These are phyloP conservation scores for Coremacera marginata DNA, from an alignment of 2,888 invertebrate genomes.

Conservation along the genomic window DNA sequence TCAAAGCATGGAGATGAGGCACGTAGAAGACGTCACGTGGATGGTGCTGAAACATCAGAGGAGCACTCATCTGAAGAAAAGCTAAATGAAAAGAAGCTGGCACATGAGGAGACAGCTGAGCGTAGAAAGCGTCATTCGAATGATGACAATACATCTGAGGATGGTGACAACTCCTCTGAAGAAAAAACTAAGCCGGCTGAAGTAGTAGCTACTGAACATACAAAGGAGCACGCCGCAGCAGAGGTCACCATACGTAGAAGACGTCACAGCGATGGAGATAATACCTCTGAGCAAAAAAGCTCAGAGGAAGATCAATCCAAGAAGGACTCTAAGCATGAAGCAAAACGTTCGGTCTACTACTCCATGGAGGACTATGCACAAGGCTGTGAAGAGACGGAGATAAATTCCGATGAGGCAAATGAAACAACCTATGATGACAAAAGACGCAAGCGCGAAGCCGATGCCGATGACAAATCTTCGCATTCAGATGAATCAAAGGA, in stretches of 20 bases:
- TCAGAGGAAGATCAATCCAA: neutral
- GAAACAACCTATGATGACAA: slow-evolving; percentile 52
- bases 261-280: neutral
- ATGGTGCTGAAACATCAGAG: neutral
- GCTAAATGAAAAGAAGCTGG: slow-evolving; percentile 12
- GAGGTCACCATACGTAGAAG: neutral
- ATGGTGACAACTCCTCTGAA: slow-evolving; percentile 35
- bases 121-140: neutral
- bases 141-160: slow-evolving; percentile 11
- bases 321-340: neutral
- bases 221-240: neutral
- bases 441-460: slow-evolving; percentile 28
- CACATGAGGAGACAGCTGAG: slow-evolving; percentile 28
- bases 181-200: neutral
- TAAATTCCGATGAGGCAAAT: slow-evolving; percentile 55
- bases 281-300: neutral
- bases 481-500: slow-evolving; percentile 3
- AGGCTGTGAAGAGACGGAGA: slow-evolving; percentile 58
- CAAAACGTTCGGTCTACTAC: slow-evolving; percentile 15
- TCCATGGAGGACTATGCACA: slow-evolving; percentile 58
- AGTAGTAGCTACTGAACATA: neutral
- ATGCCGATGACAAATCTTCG: slow-evolving; percentile 6
- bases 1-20: neutral
- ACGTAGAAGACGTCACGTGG: neutral
- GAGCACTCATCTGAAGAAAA: slow-evolving; percentile 37